phyloP scores from a whole-genome alignment of 2,888 invertebrate species.

The Eupsilia transversa region DNA sequence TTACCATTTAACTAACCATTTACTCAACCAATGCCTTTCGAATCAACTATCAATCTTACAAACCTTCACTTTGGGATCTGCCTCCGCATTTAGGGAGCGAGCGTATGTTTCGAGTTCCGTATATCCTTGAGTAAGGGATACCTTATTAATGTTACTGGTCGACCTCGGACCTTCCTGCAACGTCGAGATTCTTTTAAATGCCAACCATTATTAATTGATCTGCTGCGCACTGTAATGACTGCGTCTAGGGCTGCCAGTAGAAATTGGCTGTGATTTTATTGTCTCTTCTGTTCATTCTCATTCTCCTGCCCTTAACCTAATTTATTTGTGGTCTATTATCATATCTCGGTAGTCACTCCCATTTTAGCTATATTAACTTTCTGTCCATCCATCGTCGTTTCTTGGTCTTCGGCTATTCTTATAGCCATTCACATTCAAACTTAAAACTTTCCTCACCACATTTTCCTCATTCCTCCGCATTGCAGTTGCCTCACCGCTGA shows the following conservation, averaged over 20 bases:
- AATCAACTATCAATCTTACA: not conserved
- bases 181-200: slow-evolving; percentile 76
- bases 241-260: slow-evolving; percentile 31
- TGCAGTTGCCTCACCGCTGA: not conserved
- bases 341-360: not conserved
- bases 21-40: not conserved
- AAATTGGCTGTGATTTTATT: not conserved
- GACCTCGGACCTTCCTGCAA: slow-evolving; percentile 77
- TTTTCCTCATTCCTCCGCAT: not conserved
- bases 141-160: slow-evolving; percentile 69
- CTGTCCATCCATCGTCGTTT: not conserved
- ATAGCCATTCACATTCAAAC: not conserved
- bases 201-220: slow-evolving; percentile 68
- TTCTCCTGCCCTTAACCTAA: not conserved
- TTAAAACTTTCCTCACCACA: not conserved
- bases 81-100: slow-evolving; percentile 41
- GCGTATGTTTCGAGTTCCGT: slow-evolving; percentile 38
- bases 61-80: slow-evolving; percentile 33
- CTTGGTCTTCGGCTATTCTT: not conserved
- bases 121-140: slow-evolving; percentile 64
- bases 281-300: not conserved
- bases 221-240: slow-evolving; percentile 25
- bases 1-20: not conserved
- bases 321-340: not conserved
- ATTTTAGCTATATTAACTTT: not conserved